phyloP scores from a whole-genome alignment of 1,140 invertebrate genomes.

The Scylla paramamosain region DNA sequence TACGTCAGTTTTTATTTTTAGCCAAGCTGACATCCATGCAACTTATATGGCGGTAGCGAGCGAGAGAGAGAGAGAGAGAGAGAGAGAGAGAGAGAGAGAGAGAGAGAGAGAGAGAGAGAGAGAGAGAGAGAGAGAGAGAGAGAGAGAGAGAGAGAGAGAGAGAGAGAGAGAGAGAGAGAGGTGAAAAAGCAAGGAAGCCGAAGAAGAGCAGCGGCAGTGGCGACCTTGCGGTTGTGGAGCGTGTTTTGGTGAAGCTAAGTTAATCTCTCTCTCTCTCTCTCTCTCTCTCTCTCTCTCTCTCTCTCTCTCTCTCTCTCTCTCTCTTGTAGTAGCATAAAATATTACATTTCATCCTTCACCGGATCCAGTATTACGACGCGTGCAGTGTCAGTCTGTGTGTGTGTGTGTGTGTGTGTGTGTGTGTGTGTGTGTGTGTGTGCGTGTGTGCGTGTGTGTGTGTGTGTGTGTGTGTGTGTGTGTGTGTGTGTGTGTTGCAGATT shows the following conservation, averaged over 20 bases:
- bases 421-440: neutral
- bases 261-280: slow-evolving; percentile 46
- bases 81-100: neutral
- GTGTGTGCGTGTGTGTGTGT: no score
- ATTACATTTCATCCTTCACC: neutral
- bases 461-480: no score
- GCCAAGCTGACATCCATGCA: no score
- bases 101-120: slow-evolving; percentile 20
- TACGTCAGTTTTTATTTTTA: no score
- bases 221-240: neutral
- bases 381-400: neutral
- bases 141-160: neutral
- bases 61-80: no score
- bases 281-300: slow-evolving; percentile 30
- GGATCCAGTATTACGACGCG: neutral
- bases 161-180: neutral
- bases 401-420: slow-evolving; percentile 6
- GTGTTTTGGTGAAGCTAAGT: neutral
- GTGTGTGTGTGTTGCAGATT: neutral
- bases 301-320: slow-evolving; percentile 8
- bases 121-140: slow-evolving; percentile 20
- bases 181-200: neutral
- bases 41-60: no score
- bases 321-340: neutral
- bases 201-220: neutral